Conservation (phyloP, 2,888 invertebrate genomes). For the Brachyopa scutellaris region DNA sequence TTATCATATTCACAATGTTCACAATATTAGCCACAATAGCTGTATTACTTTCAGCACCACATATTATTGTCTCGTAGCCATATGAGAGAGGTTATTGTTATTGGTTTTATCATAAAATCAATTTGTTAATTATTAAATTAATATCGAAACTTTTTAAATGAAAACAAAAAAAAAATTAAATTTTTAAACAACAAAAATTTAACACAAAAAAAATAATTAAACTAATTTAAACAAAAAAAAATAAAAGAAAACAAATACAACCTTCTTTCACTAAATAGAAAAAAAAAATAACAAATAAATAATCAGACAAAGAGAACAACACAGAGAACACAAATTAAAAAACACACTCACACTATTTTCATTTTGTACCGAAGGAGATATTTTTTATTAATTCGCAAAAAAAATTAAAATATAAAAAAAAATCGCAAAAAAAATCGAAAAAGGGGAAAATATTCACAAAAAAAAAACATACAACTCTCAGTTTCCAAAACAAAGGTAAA, state of each 20-base stretch:
- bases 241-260: slow-evolving; percentile 74
- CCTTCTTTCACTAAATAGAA: slow-evolving; percentile 60
- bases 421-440: slow-evolving; percentile 61
- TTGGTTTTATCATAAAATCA: slow-evolving; percentile 83
- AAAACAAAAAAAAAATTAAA: slow-evolving; percentile 72
- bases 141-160: slow-evolving; percentile 83
- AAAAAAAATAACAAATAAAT: slow-evolving; percentile 45
- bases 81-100: slow-evolving; percentile 83
- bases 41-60: slow-evolving; percentile 97
- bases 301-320: slow-evolving; percentile 17
- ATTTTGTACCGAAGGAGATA: slow-evolving; percentile 68
- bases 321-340: slow-evolving; percentile 64
- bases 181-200: slow-evolving; percentile 72
- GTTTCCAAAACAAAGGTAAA: slow-evolving; percentile 69
- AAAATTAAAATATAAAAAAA: slow-evolving; percentile 44
- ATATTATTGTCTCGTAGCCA: slow-evolving; percentile 85
- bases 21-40: slow-evolving; percentile 98
- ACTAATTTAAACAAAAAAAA: slow-evolving; percentile 74
- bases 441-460: slow-evolving; percentile 71
- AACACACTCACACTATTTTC: slow-evolving; percentile 69
- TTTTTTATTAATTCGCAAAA: slow-evolving; percentile 67
- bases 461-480: slow-evolving; percentile 36
- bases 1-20: slow-evolving; percentile 99
- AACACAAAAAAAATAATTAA: slow-evolving; percentile 73
- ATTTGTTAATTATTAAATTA: slow-evolving; percentile 83